These are phyloP conservation scores for Cheilosia vulpina DNA, from an alignment of 2,888 invertebrate genomes.

Conservation along the genomic window DNA sequence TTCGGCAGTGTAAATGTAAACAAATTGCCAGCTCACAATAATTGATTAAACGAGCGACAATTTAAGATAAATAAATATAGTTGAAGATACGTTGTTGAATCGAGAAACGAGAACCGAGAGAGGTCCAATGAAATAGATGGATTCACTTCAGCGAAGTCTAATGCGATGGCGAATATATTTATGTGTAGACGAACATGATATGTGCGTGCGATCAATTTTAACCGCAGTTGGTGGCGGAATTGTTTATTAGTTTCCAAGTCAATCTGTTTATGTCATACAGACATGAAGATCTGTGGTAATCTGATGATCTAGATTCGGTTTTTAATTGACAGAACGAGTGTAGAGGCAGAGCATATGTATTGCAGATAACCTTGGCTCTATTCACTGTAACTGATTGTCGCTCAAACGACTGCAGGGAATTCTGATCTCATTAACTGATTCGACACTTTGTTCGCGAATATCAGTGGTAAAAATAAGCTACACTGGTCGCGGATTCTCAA, in stretches of 20 bases:
- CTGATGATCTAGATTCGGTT: conserved; percentile 42
- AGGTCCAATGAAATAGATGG: conserved; percentile 13
- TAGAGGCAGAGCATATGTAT: no score
- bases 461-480: no score
- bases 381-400: no score
- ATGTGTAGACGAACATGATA: neutral
- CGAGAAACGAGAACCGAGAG: conserved; percentile 11
- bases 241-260: conserved; percentile 49
- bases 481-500: no score
- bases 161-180: neutral
- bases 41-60: conserved; percentile 70
- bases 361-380: no score
- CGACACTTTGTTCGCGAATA: no score
- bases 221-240: conserved; percentile 34
- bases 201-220: conserved; percentile 16
- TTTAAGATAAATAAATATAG: conserved; percentile 64
- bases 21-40: conserved; percentile 64
- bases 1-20: conserved; percentile 57
- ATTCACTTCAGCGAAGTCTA: conserved; percentile 2
- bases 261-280: conserved; percentile 47
- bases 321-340: no score
- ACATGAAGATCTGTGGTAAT: conserved; percentile 6
- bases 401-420: no score
- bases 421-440: no score
- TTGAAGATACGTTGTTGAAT: conserved; percentile 2